Conservation (phyloP, 2,797 vertebrate genomes). For the Hemitrygon akajei region DNA sequence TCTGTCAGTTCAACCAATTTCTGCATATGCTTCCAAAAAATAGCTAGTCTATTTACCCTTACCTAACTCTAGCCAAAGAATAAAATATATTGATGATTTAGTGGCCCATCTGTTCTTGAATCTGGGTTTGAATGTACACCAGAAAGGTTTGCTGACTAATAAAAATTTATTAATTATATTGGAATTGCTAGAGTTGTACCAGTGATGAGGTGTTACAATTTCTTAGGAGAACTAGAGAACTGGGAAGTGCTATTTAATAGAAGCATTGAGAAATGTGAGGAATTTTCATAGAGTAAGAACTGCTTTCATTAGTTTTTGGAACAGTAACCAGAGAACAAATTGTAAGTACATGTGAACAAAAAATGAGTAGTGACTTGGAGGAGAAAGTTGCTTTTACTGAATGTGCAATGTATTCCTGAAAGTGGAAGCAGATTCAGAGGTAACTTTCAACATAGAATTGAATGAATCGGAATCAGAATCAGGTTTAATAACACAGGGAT, state of each 20-base stretch:
- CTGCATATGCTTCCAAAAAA: not conserved
- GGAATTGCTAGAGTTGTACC: not conserved
- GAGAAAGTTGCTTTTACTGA: not conserved
- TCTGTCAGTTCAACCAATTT: not conserved
- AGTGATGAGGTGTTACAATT: not conserved
- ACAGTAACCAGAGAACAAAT: not conserved
- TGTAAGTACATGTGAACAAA: not conserved
- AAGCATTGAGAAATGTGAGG: not conserved
- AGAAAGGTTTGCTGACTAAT: not conserved
- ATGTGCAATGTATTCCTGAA: not conserved
- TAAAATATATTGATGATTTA: not conserved
- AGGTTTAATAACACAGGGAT: no score
- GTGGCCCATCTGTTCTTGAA: not conserved
- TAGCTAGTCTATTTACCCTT: not conserved
- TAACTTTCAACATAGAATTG: not conserved
- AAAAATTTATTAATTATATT: not conserved
- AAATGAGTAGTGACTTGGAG: not conserved
- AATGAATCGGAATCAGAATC: no score
- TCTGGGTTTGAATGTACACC: not conserved
- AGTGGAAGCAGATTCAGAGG: not conserved
- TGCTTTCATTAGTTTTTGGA: not conserved
- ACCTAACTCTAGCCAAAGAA: not conserved
- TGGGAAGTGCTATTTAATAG: not conserved
- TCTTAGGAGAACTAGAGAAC: not conserved
- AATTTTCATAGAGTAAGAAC: not conserved